Percentiles rank a stretch among this genome's conserved stretches.
Conservation (phyloP, 2,888 invertebrate genomes). For the Polietes domitor region DNA sequence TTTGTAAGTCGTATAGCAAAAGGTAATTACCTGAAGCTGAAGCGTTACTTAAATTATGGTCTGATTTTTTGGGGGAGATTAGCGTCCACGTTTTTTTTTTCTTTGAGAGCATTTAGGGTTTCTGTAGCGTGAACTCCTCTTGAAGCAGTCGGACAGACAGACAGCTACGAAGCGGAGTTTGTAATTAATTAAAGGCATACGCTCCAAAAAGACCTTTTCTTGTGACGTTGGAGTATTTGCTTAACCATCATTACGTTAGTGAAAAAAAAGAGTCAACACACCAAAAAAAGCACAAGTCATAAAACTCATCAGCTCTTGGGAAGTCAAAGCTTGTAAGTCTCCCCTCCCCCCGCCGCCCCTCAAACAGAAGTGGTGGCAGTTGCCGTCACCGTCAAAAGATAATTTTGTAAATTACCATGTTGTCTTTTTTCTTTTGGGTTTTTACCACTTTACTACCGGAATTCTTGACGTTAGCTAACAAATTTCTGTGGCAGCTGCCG, state of each 20-base stretch:
- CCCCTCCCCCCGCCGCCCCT: too few relatives aligned
- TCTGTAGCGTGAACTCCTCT: conserved; percentile 17
- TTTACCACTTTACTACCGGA: conserved; percentile 22
- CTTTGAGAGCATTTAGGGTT: background rate
- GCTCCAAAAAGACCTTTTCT: background rate
- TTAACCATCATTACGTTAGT: background rate
- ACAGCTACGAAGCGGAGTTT: background rate
- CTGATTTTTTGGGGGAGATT: conserved; percentile 28
- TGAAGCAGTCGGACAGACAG: background rate
- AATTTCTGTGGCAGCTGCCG: background rate
- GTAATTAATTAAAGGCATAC: conserved; percentile 33
- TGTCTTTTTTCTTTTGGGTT: background rate
- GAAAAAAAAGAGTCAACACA: too few relatives aligned
- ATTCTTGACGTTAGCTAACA: conserved; percentile 11
- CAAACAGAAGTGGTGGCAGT: conserved; percentile 20
- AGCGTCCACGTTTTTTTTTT: background rate
- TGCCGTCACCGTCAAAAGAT: conserved; percentile 9
- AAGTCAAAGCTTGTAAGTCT: background rate
- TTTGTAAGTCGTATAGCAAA: background rate
- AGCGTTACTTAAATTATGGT: conserved; percentile 21
- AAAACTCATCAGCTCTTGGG: conserved; percentile 25
- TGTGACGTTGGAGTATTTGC: background rate
- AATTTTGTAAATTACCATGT: background rate
- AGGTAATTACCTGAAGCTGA: background rate
- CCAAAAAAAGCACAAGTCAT: conserved; percentile 38